Evolutionary conservation across 1,140 invertebrate genomes (phyloP).

Genomic region (Drosophila takahashii): DNA sequence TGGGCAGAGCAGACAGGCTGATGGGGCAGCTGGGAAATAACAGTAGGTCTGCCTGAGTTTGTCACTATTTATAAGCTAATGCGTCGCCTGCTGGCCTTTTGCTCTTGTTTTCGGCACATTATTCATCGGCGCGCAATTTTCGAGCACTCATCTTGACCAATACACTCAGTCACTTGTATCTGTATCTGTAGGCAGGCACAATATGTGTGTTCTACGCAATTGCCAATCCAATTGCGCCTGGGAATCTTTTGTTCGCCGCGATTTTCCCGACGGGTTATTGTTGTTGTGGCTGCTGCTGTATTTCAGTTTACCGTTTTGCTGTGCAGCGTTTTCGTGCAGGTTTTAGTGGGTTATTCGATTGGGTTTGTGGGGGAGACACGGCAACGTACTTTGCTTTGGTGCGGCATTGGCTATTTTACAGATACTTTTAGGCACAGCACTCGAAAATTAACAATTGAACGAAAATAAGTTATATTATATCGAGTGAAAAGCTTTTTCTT

Average conservation of each 20-base stretch:
- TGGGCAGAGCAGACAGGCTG: conserved; percentile 25
- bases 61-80: conserved; percentile 62
- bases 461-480: conserved; percentile 54
- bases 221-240: conserved; percentile 57
- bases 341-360: not conserved
- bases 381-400: conserved; percentile 23
- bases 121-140: conserved; percentile 48
- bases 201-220: conserved; percentile 65
- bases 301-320: conserved; percentile 20
- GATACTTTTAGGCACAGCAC: conserved; percentile 12
- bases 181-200: conserved; percentile 21
- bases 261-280: conserved; percentile 41
- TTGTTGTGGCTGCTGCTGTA: conserved; percentile 50
- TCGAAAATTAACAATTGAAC: conserved; percentile 49
- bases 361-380: not conserved
- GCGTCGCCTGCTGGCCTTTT: conserved; percentile 30
- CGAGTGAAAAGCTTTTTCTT: conserved; percentile 49
- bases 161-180: conserved; percentile 13
- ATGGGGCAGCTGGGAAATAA: conserved; percentile 45
- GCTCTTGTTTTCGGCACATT: conserved; percentile 33
- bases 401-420: conserved; percentile 8
- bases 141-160: conserved; percentile 44
- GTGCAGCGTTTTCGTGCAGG: conserved; percentile 5
- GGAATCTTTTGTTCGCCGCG: conserved; percentile 55
- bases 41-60: conserved; percentile 46